A percentile compares a stretch with the other conserved stretches of the same genome.
phyloP scores from a whole-genome alignment of 92 coral and sea anemone genomes.

The Epizoanthus stellaris region DNA sequence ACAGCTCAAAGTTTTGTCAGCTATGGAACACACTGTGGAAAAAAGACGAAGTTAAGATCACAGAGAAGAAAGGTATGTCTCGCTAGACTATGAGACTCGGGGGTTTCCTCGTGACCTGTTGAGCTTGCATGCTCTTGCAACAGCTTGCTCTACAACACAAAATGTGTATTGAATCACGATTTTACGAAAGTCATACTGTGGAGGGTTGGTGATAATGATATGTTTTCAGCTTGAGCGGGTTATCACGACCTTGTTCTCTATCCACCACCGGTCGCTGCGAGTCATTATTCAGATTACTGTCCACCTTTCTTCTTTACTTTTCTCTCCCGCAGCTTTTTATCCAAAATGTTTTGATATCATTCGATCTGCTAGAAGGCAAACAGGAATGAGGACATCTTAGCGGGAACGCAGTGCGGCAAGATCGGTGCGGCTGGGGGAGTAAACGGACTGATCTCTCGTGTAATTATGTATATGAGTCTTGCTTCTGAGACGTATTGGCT shows the following conservation, averaged over 20 bases:
- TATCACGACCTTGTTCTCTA: background rate
- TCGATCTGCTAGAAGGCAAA: slow-evolving; percentile 2
- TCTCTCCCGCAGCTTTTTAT: slow-evolving; percentile 31
- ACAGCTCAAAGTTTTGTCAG: background rate
- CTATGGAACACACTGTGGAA: background rate
- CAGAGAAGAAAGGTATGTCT: slow-evolving; percentile 7
- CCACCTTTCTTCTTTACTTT: background rate
- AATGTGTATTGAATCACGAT: too few relatives aligned
- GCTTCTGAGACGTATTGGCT: background rate
- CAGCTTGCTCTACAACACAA: background rate
- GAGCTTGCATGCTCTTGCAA: background rate
- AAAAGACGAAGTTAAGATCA: background rate
- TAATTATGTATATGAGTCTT: background rate
- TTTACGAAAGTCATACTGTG: too few relatives aligned
- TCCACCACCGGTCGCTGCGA: background rate
- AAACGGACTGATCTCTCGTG: background rate
- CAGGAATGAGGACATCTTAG: background rate
- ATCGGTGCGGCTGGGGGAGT: background rate
- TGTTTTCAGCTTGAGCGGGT: too few relatives aligned
- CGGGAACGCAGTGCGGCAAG: background rate
- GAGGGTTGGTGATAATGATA: too few relatives aligned
- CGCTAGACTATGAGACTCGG: background rate
- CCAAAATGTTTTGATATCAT: slow-evolving; percentile 29
- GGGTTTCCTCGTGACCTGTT: background rate
- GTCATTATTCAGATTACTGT: background rate